phyloP scores from a whole-genome alignment of 2,797 vertebrate genomes.

The Sparus aurata region DNA sequence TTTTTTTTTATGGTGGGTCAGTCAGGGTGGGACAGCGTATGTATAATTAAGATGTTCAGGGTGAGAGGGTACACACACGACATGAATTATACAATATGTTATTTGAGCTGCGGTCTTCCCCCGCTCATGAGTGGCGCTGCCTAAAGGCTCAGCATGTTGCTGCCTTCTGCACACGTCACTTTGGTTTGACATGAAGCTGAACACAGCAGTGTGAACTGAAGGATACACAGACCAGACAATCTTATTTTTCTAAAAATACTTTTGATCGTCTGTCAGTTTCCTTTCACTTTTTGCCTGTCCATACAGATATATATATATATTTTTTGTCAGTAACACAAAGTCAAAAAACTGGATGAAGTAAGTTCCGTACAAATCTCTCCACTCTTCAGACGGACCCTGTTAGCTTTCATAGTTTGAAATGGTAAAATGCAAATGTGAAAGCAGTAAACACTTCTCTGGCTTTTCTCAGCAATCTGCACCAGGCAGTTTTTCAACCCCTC shows the following conservation, averaged over 20 bases:
- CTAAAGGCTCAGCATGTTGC: slow-evolving; percentile 19
- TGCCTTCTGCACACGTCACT: slow-evolving; percentile 23
- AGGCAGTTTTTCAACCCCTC: not conserved
- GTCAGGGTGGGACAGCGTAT: slow-evolving; percentile 38
- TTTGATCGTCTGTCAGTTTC: rapidly evolving
- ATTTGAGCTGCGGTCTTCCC: slow-evolving; percentile 56
- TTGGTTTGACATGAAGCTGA: slow-evolving; percentile 11
- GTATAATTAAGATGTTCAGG: slow-evolving; percentile 66
- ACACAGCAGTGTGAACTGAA: not conserved
- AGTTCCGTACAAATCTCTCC: not conserved
- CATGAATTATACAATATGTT: slow-evolving; percentile 72
- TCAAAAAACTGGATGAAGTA: not conserved
- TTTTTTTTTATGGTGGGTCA: slow-evolving; percentile 17
- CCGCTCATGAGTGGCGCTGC: slow-evolving; percentile 23
- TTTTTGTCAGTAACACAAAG: not conserved
- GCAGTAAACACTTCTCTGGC: not conserved
- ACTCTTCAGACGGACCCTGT: slow-evolving; percentile 5
- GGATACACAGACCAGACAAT: not conserved
- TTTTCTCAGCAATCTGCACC: not conserved
- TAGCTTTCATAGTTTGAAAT: not conserved
- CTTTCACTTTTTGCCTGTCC: not conserved
- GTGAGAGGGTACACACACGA: slow-evolving; percentile 64
- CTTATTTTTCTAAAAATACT: not conserved
- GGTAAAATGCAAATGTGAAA: not conserved
- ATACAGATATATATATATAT: not conserved